Conservation (phyloP, 2,888 invertebrate species). For the Timema podura region DNA sequence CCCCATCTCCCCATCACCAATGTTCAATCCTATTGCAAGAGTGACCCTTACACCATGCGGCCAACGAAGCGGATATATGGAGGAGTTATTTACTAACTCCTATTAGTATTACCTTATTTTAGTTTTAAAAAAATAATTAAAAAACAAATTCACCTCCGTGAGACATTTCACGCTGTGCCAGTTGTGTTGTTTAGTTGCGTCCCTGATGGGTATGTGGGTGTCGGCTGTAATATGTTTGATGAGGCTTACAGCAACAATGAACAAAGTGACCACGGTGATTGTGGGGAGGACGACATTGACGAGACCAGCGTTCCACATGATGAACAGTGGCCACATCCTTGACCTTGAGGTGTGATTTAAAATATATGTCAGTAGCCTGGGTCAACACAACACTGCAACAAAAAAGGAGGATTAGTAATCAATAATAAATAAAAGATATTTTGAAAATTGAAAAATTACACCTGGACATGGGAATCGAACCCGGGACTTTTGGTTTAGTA, state of each 20-base stretch:
- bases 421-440: no score
- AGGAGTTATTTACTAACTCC: no score
- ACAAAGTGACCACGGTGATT: conserved; percentile 15
- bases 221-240: conserved; percentile 48
- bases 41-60: no score
- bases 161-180: conserved; percentile 50
- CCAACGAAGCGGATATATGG: no score
- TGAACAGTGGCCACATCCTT: conserved; percentile 23
- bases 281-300: conserved; percentile 21
- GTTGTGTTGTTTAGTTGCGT: conserved; percentile 51
- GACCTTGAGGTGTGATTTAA: background rate
- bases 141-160: conserved; percentile 43
- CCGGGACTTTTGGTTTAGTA: no score
- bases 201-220: conserved; percentile 49
- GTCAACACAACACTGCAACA: no score
- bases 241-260: conserved; percentile 33
- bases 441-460: no score
- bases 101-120: background rate
- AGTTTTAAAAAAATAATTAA: background rate
- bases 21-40: no score
- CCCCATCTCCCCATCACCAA: no score
- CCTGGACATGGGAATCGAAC: no score
- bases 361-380: no score
- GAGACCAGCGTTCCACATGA: conserved; percentile 19
- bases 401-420: no score